Evolutionary conservation across 2,797 vertebrate species (phyloP).

Genomic region (Sardinella longiceps): DNA sequence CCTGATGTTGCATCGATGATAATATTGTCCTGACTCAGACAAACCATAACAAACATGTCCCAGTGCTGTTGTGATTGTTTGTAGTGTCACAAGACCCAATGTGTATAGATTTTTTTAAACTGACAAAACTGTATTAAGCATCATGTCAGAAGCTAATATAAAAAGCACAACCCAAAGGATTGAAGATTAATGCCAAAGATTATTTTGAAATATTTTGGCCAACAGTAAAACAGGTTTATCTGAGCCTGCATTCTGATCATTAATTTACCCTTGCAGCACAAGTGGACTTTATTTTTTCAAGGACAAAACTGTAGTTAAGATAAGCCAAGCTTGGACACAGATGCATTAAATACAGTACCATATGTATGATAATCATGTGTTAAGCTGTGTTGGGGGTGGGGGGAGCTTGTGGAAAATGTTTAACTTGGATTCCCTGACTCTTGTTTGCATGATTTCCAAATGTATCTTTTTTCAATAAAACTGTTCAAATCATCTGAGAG

Average conservation of each 20-base stretch:
- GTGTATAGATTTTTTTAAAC: not conserved
- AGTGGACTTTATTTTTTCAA: slow-evolving; percentile 38
- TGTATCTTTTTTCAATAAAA: slow-evolving; percentile 52
- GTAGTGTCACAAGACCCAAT: not conserved
- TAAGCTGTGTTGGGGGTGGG: slow-evolving; percentile 47
- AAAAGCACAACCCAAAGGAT: slow-evolving; percentile 20
- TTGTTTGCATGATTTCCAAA: slow-evolving; percentile 71
- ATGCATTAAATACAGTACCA: slow-evolving; percentile 29
- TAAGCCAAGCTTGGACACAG: slow-evolving; percentile 22
- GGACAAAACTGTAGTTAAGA: slow-evolving; percentile 21
- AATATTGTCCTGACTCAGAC: not conserved
- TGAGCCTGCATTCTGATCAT: not conserved
- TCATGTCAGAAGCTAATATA: slow-evolving; percentile 29
- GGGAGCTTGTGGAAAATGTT: slow-evolving; percentile 44
- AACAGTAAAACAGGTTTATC: not conserved
- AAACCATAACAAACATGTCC: not conserved
- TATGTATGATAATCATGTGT: slow-evolving; percentile 62
- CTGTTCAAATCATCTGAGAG: slow-evolving; percentile 27
- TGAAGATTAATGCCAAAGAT: slow-evolving; percentile 15
- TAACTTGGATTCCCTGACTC: slow-evolving; percentile 46
- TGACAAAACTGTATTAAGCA: slow-evolving; percentile 33
- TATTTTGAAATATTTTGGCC: slow-evolving; percentile 19
- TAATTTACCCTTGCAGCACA: slow-evolving; percentile 36
- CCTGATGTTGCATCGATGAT: not conserved
- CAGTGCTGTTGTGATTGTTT: slow-evolving; percentile 17